Conservation (phyloP, 2,888 invertebrate species). For the Phoenoteleia sp. region DNA sequence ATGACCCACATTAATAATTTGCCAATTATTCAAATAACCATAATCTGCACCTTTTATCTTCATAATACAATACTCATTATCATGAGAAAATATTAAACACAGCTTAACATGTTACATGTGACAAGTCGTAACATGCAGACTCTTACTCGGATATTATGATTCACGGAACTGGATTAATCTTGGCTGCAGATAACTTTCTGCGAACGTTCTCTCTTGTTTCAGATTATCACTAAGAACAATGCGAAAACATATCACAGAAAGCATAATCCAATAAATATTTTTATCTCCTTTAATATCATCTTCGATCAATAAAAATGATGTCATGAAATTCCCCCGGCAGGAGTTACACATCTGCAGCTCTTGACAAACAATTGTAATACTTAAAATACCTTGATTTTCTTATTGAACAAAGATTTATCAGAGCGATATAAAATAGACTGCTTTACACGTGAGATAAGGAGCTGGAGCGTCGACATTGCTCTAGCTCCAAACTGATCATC, state of each 20-base stretch:
- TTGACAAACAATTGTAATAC: no score
- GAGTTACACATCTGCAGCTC: neutral
- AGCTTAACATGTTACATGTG: slow-evolving; percentile 46
- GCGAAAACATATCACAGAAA: slow-evolving; percentile 14
- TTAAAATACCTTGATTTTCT: no score
- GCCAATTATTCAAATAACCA: neutral
- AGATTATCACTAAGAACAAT: slow-evolving; percentile 40
- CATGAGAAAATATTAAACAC: slow-evolving; percentile 47
- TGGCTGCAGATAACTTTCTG: slow-evolving; percentile 58
- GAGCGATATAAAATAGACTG: no score
- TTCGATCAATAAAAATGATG: neutral
- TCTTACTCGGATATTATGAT: slow-evolving; percentile 58
- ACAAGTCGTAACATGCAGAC: slow-evolving; percentile 55
- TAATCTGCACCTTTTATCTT: neutral
- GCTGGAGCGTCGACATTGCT: no score
- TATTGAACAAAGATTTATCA: no score
- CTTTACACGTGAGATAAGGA: no score
- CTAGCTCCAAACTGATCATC: slow-evolving; percentile 41
- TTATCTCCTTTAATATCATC: neutral
- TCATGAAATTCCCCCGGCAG: neutral
- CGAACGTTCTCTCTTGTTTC: slow-evolving; percentile 53
- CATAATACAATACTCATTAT: slow-evolving; percentile 35
- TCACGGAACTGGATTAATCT: slow-evolving; percentile 66
- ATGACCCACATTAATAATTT: no score
- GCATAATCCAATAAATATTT: slow-evolving; percentile 17